Percentiles rank a stretch among this genome's conserved stretches.
phyloP scores from a whole-genome alignment of 1,140 invertebrate species.

The Heterodera carotae region DNA sequence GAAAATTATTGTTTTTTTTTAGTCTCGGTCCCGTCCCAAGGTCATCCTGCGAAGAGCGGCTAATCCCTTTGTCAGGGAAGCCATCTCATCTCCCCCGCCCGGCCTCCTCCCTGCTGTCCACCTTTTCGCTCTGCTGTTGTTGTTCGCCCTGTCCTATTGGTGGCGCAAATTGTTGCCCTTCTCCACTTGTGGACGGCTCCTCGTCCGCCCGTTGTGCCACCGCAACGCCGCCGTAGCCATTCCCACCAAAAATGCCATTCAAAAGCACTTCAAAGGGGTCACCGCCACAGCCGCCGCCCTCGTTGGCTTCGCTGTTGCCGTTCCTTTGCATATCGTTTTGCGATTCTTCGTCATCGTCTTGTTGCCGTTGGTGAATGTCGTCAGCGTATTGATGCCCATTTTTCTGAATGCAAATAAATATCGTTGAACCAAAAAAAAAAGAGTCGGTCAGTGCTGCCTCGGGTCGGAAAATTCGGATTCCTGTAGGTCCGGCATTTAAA shows the following conservation, averaged over 20 bases:
- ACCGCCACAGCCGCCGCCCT: too few relatives aligned
- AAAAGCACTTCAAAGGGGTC: not conserved
- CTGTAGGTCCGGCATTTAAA: too few relatives aligned
- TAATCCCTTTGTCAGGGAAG: too few relatives aligned
- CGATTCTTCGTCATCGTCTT: not conserved
- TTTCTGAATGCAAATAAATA: slow-evolving; percentile 1
- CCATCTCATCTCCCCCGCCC: too few relatives aligned
- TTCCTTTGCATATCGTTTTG: not conserved
- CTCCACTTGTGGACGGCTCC: not conserved
- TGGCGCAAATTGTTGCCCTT: not conserved
- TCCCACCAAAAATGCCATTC: not conserved
- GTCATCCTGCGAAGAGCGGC: too few relatives aligned
- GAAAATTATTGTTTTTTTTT: too few relatives aligned
- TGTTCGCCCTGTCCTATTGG: not conserved
- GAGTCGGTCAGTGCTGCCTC: too few relatives aligned
- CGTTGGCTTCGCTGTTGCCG: not conserved
- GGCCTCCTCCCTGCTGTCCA: too few relatives aligned
- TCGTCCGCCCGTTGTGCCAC: not conserved
- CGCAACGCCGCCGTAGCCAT: not conserved
- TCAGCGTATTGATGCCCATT: not conserved
- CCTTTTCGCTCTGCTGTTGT: too few relatives aligned
- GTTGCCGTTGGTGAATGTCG: not conserved
- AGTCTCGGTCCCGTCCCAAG: too few relatives aligned
- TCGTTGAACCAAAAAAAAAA: too few relatives aligned
- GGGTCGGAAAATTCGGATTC: too few relatives aligned